These are phyloP conservation scores for Aphaenogaster rudis DNA, from an alignment of 1,140 invertebrate genomes.

Conservation along the genomic window DNA sequence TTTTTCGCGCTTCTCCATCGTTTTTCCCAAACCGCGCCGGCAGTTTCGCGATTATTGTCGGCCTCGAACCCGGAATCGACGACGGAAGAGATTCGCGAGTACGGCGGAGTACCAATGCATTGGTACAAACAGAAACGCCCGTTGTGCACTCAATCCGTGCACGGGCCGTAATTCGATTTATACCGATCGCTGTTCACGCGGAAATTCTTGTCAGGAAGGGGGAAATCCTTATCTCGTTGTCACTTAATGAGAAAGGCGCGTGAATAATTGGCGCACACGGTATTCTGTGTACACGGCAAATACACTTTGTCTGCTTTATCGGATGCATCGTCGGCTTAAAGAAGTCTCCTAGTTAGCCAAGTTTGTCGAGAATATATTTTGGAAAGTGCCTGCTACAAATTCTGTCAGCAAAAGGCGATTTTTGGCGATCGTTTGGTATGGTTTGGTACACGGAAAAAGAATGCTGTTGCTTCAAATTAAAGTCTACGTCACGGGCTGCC, in stretches of 20 bases:
- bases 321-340: not conserved
- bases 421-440: too few species aligned
- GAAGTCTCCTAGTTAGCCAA: not conserved
- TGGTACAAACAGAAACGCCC: not conserved
- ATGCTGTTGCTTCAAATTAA: too few species aligned
- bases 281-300: constrained; percentile 57
- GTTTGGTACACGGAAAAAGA: too few species aligned
- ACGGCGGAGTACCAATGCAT: constrained; percentile 1
- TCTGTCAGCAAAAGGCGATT: too few species aligned
- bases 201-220: constrained; percentile 33
- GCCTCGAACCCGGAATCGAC: not conserved
- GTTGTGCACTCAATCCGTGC: not conserved
- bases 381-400: too few species aligned
- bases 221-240: constrained; percentile 53
- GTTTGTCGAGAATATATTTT: too few species aligned
- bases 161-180: constrained; percentile 55
- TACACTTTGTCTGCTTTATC: constrained; percentile 26
- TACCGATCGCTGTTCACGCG: constrained; percentile 48
- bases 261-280: not conserved
- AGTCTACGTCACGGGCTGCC: too few species aligned
- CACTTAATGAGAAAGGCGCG: not conserved
- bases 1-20: constrained; percentile 50
- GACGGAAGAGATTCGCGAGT: not conserved
- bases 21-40: not conserved
- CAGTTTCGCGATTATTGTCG: not conserved